Evolutionary conservation across 2,888 invertebrate species (phyloP).

Genomic region (Anthoptus insignis): DNA sequence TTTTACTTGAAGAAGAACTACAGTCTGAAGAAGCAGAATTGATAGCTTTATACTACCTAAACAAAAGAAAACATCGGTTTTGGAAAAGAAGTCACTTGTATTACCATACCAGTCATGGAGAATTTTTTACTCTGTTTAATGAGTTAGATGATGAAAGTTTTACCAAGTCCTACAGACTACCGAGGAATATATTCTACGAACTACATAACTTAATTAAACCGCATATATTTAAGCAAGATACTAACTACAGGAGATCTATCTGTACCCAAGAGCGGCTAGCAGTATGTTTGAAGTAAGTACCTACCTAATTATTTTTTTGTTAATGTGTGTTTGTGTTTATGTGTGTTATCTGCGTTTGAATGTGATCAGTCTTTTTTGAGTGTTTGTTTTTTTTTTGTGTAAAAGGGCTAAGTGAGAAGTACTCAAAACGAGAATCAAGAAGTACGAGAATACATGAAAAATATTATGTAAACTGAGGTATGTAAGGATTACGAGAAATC

Average conservation of each 20-base stretch:
- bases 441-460: constrained; percentile 23
- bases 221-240: constrained; percentile 19
- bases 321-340: constrained; percentile 23
- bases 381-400: constrained; percentile 25
- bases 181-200: constrained; percentile 22
- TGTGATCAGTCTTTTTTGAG: constrained; percentile 22
- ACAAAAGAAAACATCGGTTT: constrained; percentile 27
- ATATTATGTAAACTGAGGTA: constrained; percentile 21
- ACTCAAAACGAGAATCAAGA: constrained; percentile 21
- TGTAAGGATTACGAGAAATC: constrained; percentile 23
- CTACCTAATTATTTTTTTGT: constrained; percentile 21
- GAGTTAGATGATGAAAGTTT: constrained; percentile 46
- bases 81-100: constrained; percentile 19
- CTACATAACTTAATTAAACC: constrained; percentile 21
- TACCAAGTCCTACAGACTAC: constrained; percentile 37
- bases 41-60: constrained; percentile 27
- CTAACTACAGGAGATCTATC: constrained; percentile 21
- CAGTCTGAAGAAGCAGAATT: constrained; percentile 26
- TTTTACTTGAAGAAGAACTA: constrained; percentile 31
- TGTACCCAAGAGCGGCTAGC: constrained; percentile 21
- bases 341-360: constrained; percentile 20
- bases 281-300: constrained; percentile 26
- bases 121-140: constrained; percentile 46
- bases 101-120: constrained; percentile 30
- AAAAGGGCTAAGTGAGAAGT: constrained; percentile 24